A percentile compares a stretch with the other conserved stretches of the same genome.
These are phyloP conservation scores for Orcinus orca DNA, from an alignment of 2,113 vertebrate genomes.

Conservation along the genomic window DNA sequence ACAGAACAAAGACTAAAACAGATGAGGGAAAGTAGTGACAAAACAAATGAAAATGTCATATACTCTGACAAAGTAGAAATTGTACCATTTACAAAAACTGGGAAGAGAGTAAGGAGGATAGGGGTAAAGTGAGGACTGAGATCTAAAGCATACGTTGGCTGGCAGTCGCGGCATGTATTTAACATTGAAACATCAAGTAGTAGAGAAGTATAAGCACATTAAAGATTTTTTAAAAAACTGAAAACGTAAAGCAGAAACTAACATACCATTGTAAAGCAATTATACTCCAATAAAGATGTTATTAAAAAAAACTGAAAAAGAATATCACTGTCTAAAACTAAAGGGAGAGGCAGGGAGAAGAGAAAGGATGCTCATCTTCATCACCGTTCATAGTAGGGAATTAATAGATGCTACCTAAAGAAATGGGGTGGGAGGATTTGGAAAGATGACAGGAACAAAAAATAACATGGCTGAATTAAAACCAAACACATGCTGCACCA, in stretches of 20 bases:
- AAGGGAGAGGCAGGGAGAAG: not conserved
- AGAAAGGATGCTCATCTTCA: not conserved
- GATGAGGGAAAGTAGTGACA: not conserved
- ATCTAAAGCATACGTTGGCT: not conserved
- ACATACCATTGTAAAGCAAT: too few species aligned
- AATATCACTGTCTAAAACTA: not conserved
- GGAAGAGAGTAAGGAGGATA: not conserved
- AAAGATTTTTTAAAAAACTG: not conserved
- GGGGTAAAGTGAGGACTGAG: not conserved
- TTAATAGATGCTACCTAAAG: not conserved
- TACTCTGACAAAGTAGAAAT: not conserved
- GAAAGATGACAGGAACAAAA: not conserved
- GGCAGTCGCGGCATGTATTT: not conserved
- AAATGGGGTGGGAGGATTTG: not conserved
- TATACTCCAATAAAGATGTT: too few species aligned
- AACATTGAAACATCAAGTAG: not conserved
- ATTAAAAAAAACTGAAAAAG: not conserved
- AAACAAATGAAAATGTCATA: not conserved
- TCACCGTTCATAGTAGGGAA: not conserved
- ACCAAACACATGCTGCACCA: not conserved
- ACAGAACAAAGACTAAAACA: not conserved
- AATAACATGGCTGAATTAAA: not conserved
- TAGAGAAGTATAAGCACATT: not conserved
- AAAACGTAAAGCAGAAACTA: too few species aligned
- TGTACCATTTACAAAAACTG: not conserved